Base-by-base conservation (phyloP, 2,113 vertebrate genomes). In the Ochotona curzoniae region DNA sequence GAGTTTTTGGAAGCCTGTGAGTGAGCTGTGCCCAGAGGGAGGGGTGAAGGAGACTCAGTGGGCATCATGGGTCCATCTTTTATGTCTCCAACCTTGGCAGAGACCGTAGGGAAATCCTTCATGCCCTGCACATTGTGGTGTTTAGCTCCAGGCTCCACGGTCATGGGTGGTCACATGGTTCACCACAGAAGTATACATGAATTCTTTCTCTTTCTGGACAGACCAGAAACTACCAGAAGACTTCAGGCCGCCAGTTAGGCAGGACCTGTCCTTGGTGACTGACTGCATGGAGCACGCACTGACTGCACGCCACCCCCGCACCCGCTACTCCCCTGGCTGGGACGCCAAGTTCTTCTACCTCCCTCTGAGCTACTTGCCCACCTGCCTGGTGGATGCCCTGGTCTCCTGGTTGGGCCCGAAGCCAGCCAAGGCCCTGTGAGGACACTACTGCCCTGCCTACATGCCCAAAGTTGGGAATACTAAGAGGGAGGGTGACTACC, bases 321-420 rank as follows among this genome's bases (percentile, higher is more conserved):
- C 97, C 4, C 96, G 98, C 44, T 99, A 99, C 5, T 28, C 96
- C 25, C 97, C 98, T 21, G 98, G 99, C 80, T 99, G 98, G 99
- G 98, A 99, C 60, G 98, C 98, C 75, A 99, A 99, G 96, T 90
- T 99, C n/a, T 64, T 98, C n/a, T 98, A 97, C 97, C 97, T 99
- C 23, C 98, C 98, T 66, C 60, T 99, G 64, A 99, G 98, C 57
- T 99, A 98, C 70, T 88, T 98, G 35, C 92, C 94, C 14, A 84
- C 73, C 14, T 64, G 3, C 5, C 73, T 94, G 6, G 44, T 13
- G 8, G 94, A 96, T 25, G 9, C 64, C 18, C 1, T 95, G 0
- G 0, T 80, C 1, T 3, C 1, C 38, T 70, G 61, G 92, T 0
- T 0, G 0, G 57, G 1, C 10, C 0, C 23, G 17, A 79, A 18